These are phyloP conservation scores for Seison nebaliae DNA, from an alignment of 1,140 invertebrate genomes.

Conservation along the genomic window DNA sequence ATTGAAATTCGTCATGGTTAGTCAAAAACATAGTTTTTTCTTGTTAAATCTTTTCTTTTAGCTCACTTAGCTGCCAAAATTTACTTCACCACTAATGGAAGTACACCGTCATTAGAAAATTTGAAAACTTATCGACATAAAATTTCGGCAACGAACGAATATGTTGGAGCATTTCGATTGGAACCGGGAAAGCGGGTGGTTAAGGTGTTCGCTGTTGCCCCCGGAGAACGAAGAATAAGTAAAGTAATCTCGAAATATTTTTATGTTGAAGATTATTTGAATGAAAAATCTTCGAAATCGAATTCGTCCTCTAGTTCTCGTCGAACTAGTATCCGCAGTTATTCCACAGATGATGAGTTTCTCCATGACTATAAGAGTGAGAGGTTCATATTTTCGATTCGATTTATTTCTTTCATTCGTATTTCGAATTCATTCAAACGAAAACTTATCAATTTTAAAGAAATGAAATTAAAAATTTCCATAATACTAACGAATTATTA, in stretches of 20 bases:
- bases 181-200: conserved; percentile 25
- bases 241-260: conserved; percentile 25
- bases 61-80: conserved; percentile 17
- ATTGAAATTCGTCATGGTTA: too few relatives aligned
- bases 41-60: background rate
- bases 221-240: conserved; percentile 26
- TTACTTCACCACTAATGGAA: conserved; percentile 28
- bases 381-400: too few relatives aligned
- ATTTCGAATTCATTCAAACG: too few relatives aligned
- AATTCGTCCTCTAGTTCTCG: too few relatives aligned
- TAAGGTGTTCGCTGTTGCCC: conserved; percentile 17
- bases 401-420: too few relatives aligned
- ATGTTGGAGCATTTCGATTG: conserved; percentile 24
- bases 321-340: too few relatives aligned
- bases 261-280: conserved; percentile 15
- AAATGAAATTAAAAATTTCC: too few relatives aligned
- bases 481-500: too few relatives aligned
- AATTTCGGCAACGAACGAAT: conserved; percentile 23
- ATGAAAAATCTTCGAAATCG: conserved; percentile 10
- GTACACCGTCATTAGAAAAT: conserved; percentile 24
- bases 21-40: background rate
- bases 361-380: too few relatives aligned
- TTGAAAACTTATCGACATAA: conserved; percentile 22
- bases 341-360: too few relatives aligned
- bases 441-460: too few relatives aligned